A percentile compares a stretch with the other conserved stretches of the same genome.
These are phyloP conservation scores for Manis crassicaudata DNA, from an alignment of 2,797 vertebrate genomes.

Conservation along the genomic window DNA sequence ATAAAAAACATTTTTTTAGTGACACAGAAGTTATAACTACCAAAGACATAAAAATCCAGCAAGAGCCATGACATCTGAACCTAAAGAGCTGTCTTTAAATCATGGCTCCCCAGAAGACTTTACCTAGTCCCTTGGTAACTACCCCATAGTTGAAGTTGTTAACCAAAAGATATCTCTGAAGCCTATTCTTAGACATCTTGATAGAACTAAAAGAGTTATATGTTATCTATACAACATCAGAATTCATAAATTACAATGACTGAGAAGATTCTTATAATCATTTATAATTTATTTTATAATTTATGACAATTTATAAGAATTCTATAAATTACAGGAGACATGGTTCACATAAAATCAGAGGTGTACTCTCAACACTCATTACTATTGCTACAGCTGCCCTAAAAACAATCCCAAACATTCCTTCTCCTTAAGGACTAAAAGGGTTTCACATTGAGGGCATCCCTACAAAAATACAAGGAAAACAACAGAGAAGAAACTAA, in stretches of 20 bases:
- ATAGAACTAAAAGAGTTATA: background rate
- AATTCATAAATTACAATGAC: background rate
- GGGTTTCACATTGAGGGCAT: background rate
- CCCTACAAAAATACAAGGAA: constrained; percentile 35
- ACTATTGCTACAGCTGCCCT: background rate
- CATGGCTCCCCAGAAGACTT: background rate
- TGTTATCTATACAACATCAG: background rate
- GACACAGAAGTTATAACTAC: background rate
- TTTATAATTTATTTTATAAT: background rate
- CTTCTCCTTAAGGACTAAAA: background rate
- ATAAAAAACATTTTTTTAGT: background rate
- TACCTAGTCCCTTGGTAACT: background rate
- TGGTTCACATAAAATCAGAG: background rate
- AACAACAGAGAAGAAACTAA: background rate
- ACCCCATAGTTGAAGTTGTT: background rate
- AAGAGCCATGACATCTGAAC: background rate
- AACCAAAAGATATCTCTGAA: background rate
- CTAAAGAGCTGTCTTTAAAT: background rate
- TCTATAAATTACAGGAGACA: constrained; percentile 2
- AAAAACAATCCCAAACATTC: background rate
- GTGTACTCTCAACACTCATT: background rate
- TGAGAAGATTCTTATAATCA: background rate
- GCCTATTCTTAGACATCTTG: background rate
- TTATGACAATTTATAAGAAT: background rate
- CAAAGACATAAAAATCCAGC: background rate